These are phyloP conservation scores for Drosophila algonquin DNA, from an alignment of 2,888 invertebrate genomes.

Conservation along the genomic window DNA sequence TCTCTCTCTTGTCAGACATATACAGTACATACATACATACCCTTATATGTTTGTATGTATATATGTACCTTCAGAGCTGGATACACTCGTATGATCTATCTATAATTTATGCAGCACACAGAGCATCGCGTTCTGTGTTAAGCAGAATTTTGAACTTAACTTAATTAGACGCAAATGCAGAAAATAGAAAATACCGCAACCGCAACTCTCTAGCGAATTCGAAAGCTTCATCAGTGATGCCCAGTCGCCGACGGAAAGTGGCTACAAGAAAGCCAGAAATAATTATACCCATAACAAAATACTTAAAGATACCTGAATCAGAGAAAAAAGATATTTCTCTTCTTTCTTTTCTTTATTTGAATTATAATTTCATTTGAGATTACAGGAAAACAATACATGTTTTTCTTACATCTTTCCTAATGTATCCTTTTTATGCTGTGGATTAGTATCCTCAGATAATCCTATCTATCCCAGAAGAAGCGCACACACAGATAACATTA, in stretches of 20 bases:
- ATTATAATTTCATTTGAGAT: too few relatives aligned
- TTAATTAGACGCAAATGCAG: slow-evolving; percentile 67
- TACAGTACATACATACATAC: neutral
- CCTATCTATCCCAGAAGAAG: too few relatives aligned
- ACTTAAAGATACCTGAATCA: too few relatives aligned
- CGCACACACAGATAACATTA: neutral
- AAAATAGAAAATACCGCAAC: slow-evolving; percentile 58
- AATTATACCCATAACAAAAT: too few relatives aligned
- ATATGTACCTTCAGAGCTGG: slow-evolving; percentile 8
- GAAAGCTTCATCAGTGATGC: slow-evolving; percentile 21
- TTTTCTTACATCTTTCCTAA: too few relatives aligned
- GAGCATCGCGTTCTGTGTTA: slow-evolving; percentile 45
- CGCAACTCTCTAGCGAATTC: slow-evolving; percentile 31
- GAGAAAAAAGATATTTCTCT: too few relatives aligned
- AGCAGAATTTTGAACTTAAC: slow-evolving; percentile 69
- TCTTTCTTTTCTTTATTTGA: too few relatives aligned
- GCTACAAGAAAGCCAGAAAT: neutral
- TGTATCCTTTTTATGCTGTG: too few relatives aligned
- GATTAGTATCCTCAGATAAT: too few relatives aligned
- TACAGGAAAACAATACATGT: too few relatives aligned
- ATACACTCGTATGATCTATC: slow-evolving; percentile 17
- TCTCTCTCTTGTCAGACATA: neutral
- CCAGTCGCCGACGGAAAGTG: neutral
- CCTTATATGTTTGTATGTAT: neutral
- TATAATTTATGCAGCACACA: slow-evolving; percentile 65